A percentile compares a stretch with the other conserved stretches of the same genome.
These are phyloP conservation scores for Diploscapter pachys DNA, from an alignment of 1,140 invertebrate species.

Conservation along the genomic window DNA sequence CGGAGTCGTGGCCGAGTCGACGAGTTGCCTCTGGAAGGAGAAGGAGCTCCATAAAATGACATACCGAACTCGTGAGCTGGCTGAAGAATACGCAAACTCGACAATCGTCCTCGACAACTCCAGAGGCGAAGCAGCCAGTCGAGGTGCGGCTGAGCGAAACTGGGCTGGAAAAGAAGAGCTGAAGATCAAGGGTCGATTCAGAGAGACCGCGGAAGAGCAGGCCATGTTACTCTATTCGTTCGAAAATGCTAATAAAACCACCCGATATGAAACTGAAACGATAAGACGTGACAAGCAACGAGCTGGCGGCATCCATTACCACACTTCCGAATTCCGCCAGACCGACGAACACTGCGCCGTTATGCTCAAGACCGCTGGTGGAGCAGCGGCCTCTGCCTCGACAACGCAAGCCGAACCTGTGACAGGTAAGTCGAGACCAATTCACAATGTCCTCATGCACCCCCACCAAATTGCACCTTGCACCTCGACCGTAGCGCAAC, in stretches of 20 bases:
- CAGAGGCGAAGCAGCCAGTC: neutral
- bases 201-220: constrained; percentile 30
- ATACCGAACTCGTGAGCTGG: constrained; percentile 30
- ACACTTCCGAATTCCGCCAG: constrained; percentile 19
- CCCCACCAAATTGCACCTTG: too few species aligned
- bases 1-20: constrained; percentile 12
- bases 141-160: constrained; percentile 14
- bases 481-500: too few species aligned
- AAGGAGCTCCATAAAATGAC: neutral
- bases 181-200: constrained; percentile 15
- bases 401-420: constrained; percentile 18
- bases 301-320: neutral
- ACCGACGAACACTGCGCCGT: constrained; percentile 27
- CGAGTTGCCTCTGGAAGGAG: constrained; percentile 9
- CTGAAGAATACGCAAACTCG: constrained; percentile 26
- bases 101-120: constrained; percentile 24
- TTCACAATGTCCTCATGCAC: too few species aligned
- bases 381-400: constrained; percentile 6
- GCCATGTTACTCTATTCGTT: constrained; percentile 36
- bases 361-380: constrained; percentile 25
- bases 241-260: constrained; percentile 16
- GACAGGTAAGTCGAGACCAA: constrained; percentile 16
- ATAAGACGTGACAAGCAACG: constrained; percentile 2
- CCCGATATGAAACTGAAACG: constrained; percentile 5
- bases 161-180: constrained; percentile 4